Evolutionary conservation across 2,797 vertebrate genomes (phyloP), one percentile per base, ranked within the genome.

Genomic region (Paedocypris micromegethes): DNA sequence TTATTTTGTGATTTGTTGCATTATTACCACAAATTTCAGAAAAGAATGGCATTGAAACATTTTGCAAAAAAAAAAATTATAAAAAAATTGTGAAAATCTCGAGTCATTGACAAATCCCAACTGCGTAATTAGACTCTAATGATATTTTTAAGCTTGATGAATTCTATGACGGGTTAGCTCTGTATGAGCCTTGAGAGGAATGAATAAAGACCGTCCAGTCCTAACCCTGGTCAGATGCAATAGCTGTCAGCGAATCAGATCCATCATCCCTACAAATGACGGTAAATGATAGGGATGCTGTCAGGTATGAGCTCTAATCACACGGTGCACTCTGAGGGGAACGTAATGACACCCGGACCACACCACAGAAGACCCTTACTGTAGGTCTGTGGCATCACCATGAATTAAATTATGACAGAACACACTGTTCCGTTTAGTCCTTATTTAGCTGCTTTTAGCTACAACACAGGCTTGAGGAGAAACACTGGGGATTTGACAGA

Each of bases 271-370:
- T 47, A 71, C 53, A 74, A 72, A 79, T 77, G 66, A 70, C 63
- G 66, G 66, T 68, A 79, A 79, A 79, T 79, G 71, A 74, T 73
- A 71, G 53, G 46, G 45, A 74, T 66, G 57, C 71, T 77, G 78
- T 74, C 73, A 74, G 75, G 46, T 60, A 68, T 70, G 62, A 74
- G 78, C 71, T 79, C 72, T 77, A 73, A 78, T 78, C 73, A 72
- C 45, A 44, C 59, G 58, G 52, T 9, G 57, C 45, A 66, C 60
- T 73, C 59, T 39, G 84, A 86, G 82, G 71, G 56, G 51, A 57
- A 66, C 53, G 61, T 72, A 68, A 73, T 78, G 56, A 53, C 55
- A 71, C 56, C 65, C 39, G 39, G 44, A 48, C 48, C 58, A 64
- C 56, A 70, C 43, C 9, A 38, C 9, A 55, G 46, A 51, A 39